phyloP scores from a whole-genome alignment of 1,140 invertebrate genomes.

The Trichoplusia ni region DNA sequence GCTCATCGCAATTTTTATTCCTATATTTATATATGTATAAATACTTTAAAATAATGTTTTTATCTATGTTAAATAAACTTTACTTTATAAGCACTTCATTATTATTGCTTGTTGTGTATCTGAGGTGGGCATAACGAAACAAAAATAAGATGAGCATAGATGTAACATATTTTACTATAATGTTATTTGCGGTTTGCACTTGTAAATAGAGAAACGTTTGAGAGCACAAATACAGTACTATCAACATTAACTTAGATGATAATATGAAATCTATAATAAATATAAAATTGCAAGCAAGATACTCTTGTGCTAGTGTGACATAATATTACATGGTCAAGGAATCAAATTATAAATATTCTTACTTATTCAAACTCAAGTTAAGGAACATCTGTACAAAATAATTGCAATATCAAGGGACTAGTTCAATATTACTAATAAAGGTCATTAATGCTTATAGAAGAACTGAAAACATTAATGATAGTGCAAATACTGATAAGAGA shows the following conservation, averaged over 20 bases:
- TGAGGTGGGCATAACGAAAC: constrained; percentile 24
- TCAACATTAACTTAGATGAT: neutral
- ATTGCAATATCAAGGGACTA: constrained; percentile 18
- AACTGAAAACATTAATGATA: too few relatives aligned
- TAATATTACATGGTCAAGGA: neutral
- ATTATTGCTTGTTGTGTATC: constrained; percentile 49
- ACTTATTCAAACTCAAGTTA: constrained; percentile 2
- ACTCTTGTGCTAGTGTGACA: neutral
- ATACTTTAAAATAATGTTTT: constrained; percentile 44
- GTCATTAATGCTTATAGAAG: too few relatives aligned
- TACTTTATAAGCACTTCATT: constrained; percentile 32
- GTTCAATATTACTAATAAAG: neutral
- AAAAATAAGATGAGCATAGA: constrained; percentile 73
- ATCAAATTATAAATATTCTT: neutral
- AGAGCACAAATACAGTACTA: constrained; percentile 56
- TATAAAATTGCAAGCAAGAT: neutral
- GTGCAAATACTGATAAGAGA: neutral
- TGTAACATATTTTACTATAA: constrained; percentile 54
- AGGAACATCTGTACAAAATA: constrained; percentile 14
- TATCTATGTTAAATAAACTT: constrained; percentile 37
- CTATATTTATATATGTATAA: constrained; percentile 17
- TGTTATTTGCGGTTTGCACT: constrained; percentile 51
- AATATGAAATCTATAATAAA: neutral
- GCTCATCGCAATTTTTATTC: constrained; percentile 69
- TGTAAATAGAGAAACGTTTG: constrained; percentile 49